Percentiles rank a stretch among this genome's conserved stretches.
Evolutionary conservation across 2,888 invertebrate species (phyloP).

Genomic region (Neria commutata): DNA sequence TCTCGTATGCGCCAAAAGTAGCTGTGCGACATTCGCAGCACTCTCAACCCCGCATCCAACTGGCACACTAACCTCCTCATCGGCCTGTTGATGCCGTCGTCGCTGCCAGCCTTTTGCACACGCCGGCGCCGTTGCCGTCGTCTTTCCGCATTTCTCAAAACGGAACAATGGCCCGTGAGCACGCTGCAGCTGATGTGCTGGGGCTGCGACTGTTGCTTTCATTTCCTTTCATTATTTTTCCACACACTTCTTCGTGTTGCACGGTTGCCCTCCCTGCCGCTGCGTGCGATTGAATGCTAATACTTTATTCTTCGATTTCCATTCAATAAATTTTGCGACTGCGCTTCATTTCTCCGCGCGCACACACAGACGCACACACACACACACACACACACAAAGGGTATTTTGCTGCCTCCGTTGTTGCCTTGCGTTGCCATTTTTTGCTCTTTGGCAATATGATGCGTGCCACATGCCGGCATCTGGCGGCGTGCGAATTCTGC

Average conservation of each 20-base stretch:
- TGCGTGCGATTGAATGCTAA: neutral
- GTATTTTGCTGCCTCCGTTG: neutral
- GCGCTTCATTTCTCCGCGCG: neutral
- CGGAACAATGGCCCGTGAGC: neutral
- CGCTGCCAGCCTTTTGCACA: neutral
- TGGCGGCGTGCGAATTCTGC: conserved; percentile 5
- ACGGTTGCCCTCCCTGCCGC: neutral
- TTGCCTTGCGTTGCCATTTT: neutral
- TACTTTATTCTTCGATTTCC: conserved; percentile 7
- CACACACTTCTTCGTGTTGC: neutral
- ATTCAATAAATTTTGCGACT: conserved; percentile 9
- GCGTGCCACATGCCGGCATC: conserved; percentile 29
- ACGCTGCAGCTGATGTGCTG: conserved; percentile 1
- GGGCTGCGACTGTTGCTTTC: conserved; percentile 7
- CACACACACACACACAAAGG: neutral
- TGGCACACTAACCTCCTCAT: conserved; percentile 10
- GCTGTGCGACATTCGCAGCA: neutral
- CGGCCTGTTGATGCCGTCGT: neutral
- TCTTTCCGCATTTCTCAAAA: neutral
- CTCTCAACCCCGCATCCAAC: neutral
- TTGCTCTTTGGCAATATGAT: conserved; percentile 20
- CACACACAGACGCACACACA: neutral
- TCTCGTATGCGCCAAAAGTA: no score
- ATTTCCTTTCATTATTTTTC: neutral
- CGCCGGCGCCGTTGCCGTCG: neutral